These are phyloP conservation scores for Philhelius pedissequus DNA, from an alignment of 2,888 invertebrate species.

Conservation along the genomic window DNA sequence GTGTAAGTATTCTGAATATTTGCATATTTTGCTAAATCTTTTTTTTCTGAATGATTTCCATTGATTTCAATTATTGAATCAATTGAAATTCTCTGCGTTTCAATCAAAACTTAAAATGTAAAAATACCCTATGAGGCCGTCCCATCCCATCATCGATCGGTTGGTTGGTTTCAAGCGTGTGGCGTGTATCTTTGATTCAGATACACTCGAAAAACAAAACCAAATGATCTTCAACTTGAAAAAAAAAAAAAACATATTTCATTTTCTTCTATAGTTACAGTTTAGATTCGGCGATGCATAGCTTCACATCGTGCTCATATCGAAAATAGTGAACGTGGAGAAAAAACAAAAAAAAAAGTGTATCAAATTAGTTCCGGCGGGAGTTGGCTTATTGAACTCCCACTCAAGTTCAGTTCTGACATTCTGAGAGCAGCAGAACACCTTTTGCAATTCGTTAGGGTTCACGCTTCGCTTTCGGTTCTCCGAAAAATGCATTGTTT, in stretches of 20 bases:
- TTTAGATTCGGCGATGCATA: constrained; percentile 66
- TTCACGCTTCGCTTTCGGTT: background rate
- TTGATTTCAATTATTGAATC: no score
- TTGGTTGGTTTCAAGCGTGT: background rate
- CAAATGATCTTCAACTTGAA: constrained; percentile 42
- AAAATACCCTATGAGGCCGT: constrained; percentile 23
- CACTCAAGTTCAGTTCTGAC: background rate
- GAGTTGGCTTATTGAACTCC: background rate
- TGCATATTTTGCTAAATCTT: no score
- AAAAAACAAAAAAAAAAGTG: constrained; percentile 19
- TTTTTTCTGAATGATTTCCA: no score
- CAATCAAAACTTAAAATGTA: background rate
- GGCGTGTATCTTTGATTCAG: constrained; percentile 4
- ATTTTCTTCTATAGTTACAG: constrained; percentile 63
- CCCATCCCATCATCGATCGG: no score
- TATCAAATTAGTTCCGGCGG: background rate
- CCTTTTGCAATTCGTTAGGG: background rate
- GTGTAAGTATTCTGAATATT: no score
- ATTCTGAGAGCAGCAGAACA: background rate
- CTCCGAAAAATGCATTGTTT: background rate
- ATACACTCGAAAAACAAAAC: constrained; percentile 16
- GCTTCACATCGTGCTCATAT: constrained; percentile 51
- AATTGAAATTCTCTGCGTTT: constrained; percentile 1
- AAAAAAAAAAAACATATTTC: constrained; percentile 36
- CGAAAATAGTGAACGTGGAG: constrained; percentile 39